These are phyloP conservation scores for Phenganax stokvisi DNA, from an alignment of 92 coral and sea anemone genomes.

Conservation along the genomic window DNA sequence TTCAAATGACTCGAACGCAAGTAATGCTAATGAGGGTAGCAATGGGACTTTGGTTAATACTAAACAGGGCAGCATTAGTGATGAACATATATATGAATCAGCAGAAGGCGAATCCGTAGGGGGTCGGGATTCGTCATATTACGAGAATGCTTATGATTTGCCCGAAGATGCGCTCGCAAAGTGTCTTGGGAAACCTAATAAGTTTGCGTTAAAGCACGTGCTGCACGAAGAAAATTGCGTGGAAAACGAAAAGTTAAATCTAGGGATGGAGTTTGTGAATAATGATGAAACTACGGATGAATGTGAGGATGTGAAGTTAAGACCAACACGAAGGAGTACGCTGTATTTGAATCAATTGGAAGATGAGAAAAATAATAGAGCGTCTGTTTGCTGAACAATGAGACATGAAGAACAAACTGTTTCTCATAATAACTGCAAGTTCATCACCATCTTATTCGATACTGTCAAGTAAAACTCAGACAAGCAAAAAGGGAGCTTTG, in stretches of 20 bases:
- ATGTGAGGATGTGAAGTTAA: conserved; percentile 12
- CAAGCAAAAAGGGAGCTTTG: too few relatives aligned
- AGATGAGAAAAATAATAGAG: not conserved
- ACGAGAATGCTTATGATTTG: conserved; percentile 26
- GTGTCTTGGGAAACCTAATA: conserved; percentile 19
- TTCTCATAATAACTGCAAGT: too few relatives aligned
- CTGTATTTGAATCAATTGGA: not conserved
- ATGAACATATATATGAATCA: conserved; percentile 34
- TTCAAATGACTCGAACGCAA: not conserved
- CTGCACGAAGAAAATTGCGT: conserved; percentile 8
- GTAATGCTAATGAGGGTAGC: not conserved
- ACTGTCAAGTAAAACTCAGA: too few relatives aligned
- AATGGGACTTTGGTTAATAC: not conserved
- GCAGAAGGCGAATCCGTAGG: not conserved
- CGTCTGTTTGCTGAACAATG: conserved; percentile 20
- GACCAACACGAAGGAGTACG: conserved; percentile 10
- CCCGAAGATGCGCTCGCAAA: conserved; percentile 33
- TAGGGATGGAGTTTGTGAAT: conserved; percentile 31
- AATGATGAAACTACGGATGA: conserved; percentile 2
- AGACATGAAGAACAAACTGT: too few relatives aligned
- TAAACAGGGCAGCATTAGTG: not conserved
- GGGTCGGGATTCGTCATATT: not conserved
- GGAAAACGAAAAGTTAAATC: conserved; percentile 8
- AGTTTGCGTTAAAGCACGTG: conserved; percentile 17
- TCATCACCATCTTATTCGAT: too few relatives aligned